Evolutionary conservation across 2,888 invertebrate species (phyloP).

Genomic region (Malachius bipustulatus): DNA sequence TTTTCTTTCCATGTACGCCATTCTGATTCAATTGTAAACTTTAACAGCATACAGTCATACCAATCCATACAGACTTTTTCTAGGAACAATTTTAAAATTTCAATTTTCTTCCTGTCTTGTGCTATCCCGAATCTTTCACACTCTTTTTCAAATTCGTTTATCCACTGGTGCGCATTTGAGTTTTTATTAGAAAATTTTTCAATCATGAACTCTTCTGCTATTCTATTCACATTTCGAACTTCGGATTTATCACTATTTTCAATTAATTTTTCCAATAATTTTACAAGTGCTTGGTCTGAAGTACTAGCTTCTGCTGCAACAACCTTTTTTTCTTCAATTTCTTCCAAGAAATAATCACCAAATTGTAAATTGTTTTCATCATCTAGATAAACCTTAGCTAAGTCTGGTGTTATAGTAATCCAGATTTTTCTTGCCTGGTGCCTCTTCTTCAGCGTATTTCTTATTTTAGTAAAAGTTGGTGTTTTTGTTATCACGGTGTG

Average conservation of each 20-base stretch:
- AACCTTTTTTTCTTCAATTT: neutral
- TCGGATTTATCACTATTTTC: conserved; percentile 10
- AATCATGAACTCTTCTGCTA: conserved; percentile 14
- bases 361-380: conserved; percentile 9
- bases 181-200: conserved; percentile 17
- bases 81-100: conserved; percentile 15
- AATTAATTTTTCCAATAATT: neutral
- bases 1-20: conserved; percentile 22
- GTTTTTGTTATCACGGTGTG: conserved; percentile 5
- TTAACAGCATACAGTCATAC: conserved; percentile 18
- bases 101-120: conserved; percentile 13
- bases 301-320: neutral
- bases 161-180: conserved; percentile 17
- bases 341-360: conserved; percentile 6
- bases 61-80: conserved; percentile 20
- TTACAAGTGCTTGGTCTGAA: neutral
- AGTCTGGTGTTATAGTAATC: conserved; percentile 4
- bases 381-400: conserved; percentile 4
- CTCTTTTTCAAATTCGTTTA: conserved; percentile 16
- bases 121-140: conserved; percentile 14
- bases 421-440: conserved; percentile 6
- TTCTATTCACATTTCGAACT: conserved; percentile 12
- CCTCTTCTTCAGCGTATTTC: conserved; percentile 1
- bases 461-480: neutral
- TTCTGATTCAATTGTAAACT: conserved; percentile 17